A percentile compares a stretch with the other conserved stretches of the same genome.
phyloP scores from a whole-genome alignment of 2,888 invertebrate genomes.

The Mantis religiosa region DNA sequence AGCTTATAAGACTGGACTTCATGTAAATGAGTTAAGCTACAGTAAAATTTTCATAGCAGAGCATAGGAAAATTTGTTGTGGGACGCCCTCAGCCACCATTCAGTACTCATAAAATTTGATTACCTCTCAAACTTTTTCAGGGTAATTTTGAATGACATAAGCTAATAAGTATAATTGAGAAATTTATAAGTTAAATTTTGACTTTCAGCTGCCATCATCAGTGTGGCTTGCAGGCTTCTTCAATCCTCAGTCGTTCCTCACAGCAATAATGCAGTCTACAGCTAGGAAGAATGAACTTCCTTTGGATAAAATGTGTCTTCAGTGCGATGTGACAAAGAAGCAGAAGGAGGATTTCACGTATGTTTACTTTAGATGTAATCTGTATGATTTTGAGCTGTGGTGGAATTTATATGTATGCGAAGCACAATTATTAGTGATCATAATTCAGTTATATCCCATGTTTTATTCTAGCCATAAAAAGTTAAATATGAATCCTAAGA shows the following conservation, averaged over 20 bases:
- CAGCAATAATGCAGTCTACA: constrained; percentile 97
- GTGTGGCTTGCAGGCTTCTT: constrained; percentile 98
- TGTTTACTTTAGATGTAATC: constrained; percentile 38
- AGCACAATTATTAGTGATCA: too few relatives aligned
- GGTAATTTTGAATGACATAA: too few relatives aligned
- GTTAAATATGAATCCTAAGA: too few relatives aligned
- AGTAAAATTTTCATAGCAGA: too few relatives aligned
- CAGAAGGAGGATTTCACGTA: constrained; percentile 92
- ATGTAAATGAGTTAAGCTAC: too few relatives aligned
- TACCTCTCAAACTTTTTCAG: too few relatives aligned
- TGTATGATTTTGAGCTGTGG: not conserved
- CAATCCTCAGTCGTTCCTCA: constrained; percentile 92
- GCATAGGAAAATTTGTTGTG: too few relatives aligned
- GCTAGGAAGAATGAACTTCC: constrained; percentile 89
- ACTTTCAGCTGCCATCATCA: constrained; percentile 72
- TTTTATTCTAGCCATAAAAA: too few relatives aligned
- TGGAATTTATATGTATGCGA: not conserved
- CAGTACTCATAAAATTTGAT: too few relatives aligned
- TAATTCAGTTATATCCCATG: too few relatives aligned
- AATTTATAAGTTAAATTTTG: constrained; percentile 22
- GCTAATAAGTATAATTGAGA: not conserved
- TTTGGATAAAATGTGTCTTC: constrained; percentile 93
- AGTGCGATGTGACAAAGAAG: constrained; percentile 96
- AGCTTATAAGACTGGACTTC: too few relatives aligned
- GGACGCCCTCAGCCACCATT: too few relatives aligned